Conservation (phyloP, 2,888 invertebrate species). For the Rhopalosiphum nymphaeae region DNA sequence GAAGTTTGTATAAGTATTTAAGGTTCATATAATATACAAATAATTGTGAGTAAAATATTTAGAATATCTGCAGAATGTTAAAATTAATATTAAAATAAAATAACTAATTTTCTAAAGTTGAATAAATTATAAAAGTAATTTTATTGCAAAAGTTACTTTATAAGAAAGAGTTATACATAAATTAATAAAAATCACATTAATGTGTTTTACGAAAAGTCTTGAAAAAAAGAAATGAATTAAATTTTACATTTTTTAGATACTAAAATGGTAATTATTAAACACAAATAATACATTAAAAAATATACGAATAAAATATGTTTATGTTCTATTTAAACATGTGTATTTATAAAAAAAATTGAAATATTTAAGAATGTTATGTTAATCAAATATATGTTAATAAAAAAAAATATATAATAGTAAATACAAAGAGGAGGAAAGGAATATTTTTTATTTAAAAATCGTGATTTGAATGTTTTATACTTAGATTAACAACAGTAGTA, state of each 20-base stretch:
- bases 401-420: background rate
- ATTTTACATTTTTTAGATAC: background rate
- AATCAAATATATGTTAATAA: background rate
- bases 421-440: background rate
- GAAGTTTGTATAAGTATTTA: background rate
- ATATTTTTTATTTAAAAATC: background rate
- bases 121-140: conserved; percentile 17
- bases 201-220: background rate
- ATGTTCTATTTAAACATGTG: background rate
- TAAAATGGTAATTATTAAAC: background rate
- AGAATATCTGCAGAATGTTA: background rate
- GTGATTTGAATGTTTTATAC: background rate
- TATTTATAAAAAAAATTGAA: background rate
- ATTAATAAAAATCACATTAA: background rate
- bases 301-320: background rate
- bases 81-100: background rate
- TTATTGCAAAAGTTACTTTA: background rate
- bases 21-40: too few relatives aligned
- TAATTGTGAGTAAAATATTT: background rate
- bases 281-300: conserved; percentile 2
- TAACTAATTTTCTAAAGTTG: background rate
- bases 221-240: background rate
- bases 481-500: background rate
- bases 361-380: background rate
- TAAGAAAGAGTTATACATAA: background rate